Evolutionary conservation across 2,888 invertebrate genomes (phyloP), one percentile per base, ranked within the genome.

Genomic region (Chrysopilus asiliformis): DNA sequence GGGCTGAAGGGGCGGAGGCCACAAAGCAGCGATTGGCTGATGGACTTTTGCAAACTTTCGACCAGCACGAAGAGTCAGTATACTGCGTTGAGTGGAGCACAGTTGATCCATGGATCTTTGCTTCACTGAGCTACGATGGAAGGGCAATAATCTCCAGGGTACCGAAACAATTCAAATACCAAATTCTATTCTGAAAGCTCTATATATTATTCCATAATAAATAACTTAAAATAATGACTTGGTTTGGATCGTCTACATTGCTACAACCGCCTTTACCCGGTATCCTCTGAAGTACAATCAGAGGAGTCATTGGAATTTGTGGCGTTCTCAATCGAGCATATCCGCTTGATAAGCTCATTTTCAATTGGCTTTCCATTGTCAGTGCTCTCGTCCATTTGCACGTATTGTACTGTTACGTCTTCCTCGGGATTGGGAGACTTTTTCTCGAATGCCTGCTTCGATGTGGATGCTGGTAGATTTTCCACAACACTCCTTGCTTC

Each of bases 71-170:
- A 58, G 97, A 98, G 62, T 90, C 91, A 5, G 95, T 98, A 12
- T 98, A 95, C 66, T 84, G 86, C 53, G 89, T 84, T 0, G 94
- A 94, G 62, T 98, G 97, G 97, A 93, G 93, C 43, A 78, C 84
- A 15, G 87, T 89, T 16, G 97, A 98, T 67, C 94, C 97, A 10
- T 98, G 97, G 97, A 81, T 91, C 39, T 97, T 95, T 69, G 97
- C 97, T n/a, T 95, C 95, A 0, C 70, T 95, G 2, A 94, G 94
- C 58, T 95, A 94, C 59, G 98, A 98, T 64, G 98, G 97, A 0
- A 67, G 97, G 32, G 72, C 98, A 13, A 80, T 97, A 32, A 77
- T 98, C 24, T 91, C 93, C 26, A 72, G 84, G 52, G 93, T 97
- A 15, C 93, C 95, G n/a, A 71, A 85, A 43, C 82, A 85, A 51